Conservation (phyloP, 2,113 vertebrate species). For the Turdus rufiventris region DNA sequence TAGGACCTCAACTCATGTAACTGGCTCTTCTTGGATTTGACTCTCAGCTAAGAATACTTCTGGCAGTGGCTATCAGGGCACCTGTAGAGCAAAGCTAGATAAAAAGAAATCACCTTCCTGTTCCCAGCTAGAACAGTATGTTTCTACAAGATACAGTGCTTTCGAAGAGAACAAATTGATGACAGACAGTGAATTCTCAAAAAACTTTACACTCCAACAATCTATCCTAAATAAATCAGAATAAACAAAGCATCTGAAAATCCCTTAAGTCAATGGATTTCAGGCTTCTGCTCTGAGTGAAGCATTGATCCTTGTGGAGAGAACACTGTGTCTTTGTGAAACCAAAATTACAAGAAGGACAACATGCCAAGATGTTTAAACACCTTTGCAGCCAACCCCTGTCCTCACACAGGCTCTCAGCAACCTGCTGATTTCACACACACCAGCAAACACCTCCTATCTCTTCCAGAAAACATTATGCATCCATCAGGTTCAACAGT, state of each 20-base stretch:
- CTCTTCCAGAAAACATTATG: background rate
- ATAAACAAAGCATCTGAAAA: background rate
- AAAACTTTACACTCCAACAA: background rate
- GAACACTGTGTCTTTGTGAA: background rate
- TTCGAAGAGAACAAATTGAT: background rate
- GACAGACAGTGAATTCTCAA: background rate
- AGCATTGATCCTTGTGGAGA: background rate
- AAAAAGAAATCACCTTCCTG: background rate
- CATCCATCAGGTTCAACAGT: background rate
- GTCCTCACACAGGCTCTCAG: background rate
- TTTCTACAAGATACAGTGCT: background rate
- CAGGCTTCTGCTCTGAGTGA: background rate
- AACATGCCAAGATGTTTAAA: background rate
- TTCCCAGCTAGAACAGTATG: background rate
- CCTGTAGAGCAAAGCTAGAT: background rate
- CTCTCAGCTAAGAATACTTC: background rate
- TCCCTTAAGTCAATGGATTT: background rate
- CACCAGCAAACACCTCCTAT: fast-evolving
- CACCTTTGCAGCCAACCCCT: background rate
- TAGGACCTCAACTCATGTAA: background rate
- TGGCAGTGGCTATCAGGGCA: background rate
- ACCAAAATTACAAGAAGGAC: background rate
- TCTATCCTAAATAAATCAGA: background rate
- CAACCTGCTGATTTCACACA: background rate
- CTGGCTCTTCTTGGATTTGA: background rate